phyloP scores from a whole-genome alignment of 2,113 vertebrate species.

The Amazona vittata region DNA sequence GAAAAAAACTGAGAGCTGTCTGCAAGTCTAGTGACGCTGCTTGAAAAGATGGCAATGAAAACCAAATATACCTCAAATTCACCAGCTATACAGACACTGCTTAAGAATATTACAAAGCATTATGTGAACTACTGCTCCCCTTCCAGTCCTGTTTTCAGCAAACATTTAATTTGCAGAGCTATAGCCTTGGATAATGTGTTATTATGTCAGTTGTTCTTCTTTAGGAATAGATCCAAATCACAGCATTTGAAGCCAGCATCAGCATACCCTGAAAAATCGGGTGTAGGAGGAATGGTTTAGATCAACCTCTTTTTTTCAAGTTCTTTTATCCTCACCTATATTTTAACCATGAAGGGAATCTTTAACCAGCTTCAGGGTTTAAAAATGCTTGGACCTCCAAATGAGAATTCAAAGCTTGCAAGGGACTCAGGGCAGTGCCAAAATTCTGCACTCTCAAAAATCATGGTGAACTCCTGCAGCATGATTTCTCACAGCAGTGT shows the following conservation, averaged over 20 bases:
- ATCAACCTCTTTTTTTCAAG: background rate
- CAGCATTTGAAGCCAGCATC: background rate
- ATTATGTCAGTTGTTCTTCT: background rate
- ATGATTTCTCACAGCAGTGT: background rate
- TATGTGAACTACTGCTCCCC: background rate
- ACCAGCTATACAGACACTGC: background rate
- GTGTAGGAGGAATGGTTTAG: background rate
- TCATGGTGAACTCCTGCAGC: background rate
- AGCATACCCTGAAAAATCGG: background rate
- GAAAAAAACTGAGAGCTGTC: background rate
- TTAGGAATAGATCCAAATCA: slow-evolving; percentile 15
- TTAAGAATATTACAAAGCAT: background rate
- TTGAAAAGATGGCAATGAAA: slow-evolving; percentile 19
- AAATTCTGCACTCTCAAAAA: background rate
- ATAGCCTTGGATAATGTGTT: background rate
- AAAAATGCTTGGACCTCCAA: background rate
- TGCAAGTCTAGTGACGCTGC: background rate
- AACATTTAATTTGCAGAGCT: slow-evolving; percentile 33
- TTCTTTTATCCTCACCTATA: background rate
- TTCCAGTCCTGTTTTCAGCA: slow-evolving; percentile 13
- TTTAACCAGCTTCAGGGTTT: background rate
- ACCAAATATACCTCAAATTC: slow-evolving; percentile 10
- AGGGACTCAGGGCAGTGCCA: background rate
- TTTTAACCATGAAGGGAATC: background rate
- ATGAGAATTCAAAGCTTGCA: background rate